These are phyloP conservation scores for Platynereis dumerilii DNA, from an alignment of 2,888 invertebrate genomes.

Conservation along the genomic window DNA sequence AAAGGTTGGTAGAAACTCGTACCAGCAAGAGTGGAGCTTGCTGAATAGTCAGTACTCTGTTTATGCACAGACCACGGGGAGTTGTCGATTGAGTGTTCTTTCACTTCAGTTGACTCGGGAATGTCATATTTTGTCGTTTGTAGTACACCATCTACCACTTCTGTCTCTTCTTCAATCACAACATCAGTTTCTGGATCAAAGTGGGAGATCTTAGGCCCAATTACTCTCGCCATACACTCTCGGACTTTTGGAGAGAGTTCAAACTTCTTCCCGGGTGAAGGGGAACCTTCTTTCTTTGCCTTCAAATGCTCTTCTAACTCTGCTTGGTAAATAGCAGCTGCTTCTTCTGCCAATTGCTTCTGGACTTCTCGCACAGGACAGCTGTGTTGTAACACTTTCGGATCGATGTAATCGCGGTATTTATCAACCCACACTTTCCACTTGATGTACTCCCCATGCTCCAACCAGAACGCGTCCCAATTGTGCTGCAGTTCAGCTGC, in stretches of 20 bases:
- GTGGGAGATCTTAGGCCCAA: background rate
- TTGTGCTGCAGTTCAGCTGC: conserved; percentile 39
- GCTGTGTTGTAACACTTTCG: conserved; percentile 7
- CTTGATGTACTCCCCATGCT: conserved; percentile 52
- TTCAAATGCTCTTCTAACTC: no score
- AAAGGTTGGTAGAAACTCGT: no score
- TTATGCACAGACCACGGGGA: no score
- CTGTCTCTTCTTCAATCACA: conserved; percentile 5
- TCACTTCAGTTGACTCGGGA: background rate
- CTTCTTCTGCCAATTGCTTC: background rate
- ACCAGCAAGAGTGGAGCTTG: no score
- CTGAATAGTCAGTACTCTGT: no score
- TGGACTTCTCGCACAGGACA: conserved; percentile 7
- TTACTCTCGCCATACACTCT: background rate
- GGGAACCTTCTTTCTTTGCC: no score
- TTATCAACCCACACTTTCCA: conserved; percentile 57
- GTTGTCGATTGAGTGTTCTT: background rate
- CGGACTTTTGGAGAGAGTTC: no score
- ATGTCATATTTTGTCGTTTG: conserved; percentile 3
- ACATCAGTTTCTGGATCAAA: background rate
- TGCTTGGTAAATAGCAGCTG: no score
- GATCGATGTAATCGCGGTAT: conserved; percentile 47
- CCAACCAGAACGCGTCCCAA: conserved; percentile 52
- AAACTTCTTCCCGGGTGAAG: no score
- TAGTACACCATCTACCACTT: conserved; percentile 1